Evolutionary conservation across 2,797 vertebrate genomes (phyloP), one percentile per base, ranked within the genome.

Genomic region (Sarcophilus harrisii): DNA sequence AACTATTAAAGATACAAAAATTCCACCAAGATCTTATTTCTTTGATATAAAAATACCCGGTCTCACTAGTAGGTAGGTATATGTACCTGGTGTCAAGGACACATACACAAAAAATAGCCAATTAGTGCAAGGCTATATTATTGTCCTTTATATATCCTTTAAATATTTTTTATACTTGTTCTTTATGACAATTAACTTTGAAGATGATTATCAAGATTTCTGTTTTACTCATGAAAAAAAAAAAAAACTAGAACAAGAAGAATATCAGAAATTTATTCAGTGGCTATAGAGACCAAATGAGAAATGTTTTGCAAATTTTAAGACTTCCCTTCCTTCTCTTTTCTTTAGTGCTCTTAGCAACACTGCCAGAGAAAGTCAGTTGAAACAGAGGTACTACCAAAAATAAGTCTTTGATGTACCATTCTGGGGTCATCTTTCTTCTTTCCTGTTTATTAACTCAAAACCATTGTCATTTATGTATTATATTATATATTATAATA

Each of bases 311-410:
- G 1, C n/a, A 24, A 24, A 73, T 24, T 73, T 38, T 73, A 21
- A 38, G n/a, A 30, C 14, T 92, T 58, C 4, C 13, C 11, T 92
- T 81, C 57, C 92, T 90, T 54, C 21, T 93, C n/a, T 92, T 91
- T 87, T 94, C 91, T 95, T 38, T 94, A 0, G 94, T 73, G 58
- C 58, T 90, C 94, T 92, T 38, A 92, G 81, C 93, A 62, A 29
- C 58, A 92, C 95, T 95, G 95, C 94, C 96, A 92, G 62, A 24
- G 94, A 97, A 97, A 90, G 92, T 96, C 94, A 92, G 94, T 95
- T 95, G 94, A 92, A 94, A 96, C 96, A 94, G 60, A 94, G 91
- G 55, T 57, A 57, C 97, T 96, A 96, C 94, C 94, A 28, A 93
- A 95, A 92, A 94, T 58, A 92, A 38, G 9, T n/a, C 62, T n/a